Base-by-base conservation (phyloP, 2,113 vertebrate species). In the Ophiodon elongatus region DNA sequence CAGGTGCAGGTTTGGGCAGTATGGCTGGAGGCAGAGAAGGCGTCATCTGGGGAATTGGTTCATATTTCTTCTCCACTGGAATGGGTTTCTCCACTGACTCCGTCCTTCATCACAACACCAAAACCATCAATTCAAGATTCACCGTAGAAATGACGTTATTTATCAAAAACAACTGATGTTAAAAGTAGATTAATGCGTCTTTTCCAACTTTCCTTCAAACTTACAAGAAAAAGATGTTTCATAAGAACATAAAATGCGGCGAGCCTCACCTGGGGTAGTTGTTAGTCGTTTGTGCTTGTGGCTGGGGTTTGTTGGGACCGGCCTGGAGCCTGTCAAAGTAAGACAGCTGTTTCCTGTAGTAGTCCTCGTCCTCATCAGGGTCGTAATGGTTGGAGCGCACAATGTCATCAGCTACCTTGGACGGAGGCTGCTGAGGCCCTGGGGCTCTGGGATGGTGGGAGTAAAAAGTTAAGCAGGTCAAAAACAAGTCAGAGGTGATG, bases 321-420 rank as follows among this genome's bases (percentile, higher is more conserved):
- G 94, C 73, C 79, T 97, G 90, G 95, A 96, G 73, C 95, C 85
- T 96, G 88, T 99, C 97, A 21, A 99, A 99, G 91, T 97, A 99
- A 0, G 98, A 98, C 79, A 99, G 96, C 95, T 99, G 98, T 82
- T 99, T 99, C 37, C 97, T 95, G 81, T 99, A 99, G 79, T 98
- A 99, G 39, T 99, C 98, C 73, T 99, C 98, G 35, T 99, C 98
- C 63, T 99, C 98, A 23, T 99, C 97, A 0, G 97, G 97, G 75
- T 98, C 94, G 0, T 98, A 98, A 63, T 98, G 97, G 87, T 99
- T 98, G 19, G 97, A 95, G 63, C 97, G 97, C 50, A 98, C 96
- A 0, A 98, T 97, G 67, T 99, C 98, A 90, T 98, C 97, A 6
- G 95, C 94, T 10, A 92, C 94, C 74, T 96, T 97, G 27, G 93